These are phyloP conservation scores for Cheilosia vernalis DNA, from an alignment of 2,888 invertebrate genomes.

Conservation along the genomic window DNA sequence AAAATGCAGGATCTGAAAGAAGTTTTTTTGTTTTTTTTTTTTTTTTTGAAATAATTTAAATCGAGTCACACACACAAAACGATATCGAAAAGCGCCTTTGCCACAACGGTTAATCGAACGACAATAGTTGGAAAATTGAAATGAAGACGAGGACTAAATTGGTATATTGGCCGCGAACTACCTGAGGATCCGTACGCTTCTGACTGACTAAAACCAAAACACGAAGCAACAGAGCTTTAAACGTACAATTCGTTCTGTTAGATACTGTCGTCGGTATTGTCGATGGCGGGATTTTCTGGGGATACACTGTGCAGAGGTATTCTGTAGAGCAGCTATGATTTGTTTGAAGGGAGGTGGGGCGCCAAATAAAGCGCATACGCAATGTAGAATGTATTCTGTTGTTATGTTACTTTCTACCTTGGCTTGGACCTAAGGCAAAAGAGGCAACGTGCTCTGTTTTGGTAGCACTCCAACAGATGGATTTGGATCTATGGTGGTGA, in stretches of 20 bases:
- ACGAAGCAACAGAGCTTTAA: conserved; percentile 63
- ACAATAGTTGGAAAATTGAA: conserved; percentile 49
- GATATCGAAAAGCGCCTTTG: conserved; percentile 20
- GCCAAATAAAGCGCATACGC: conserved; percentile 64
- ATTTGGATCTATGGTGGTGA: conserved; percentile 37
- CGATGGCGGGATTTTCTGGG: conserved; percentile 61
- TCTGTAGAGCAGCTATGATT: conserved; percentile 22
- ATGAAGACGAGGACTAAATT: conserved; percentile 38
- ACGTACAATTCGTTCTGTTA: conserved; percentile 55
- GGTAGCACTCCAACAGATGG: conserved; percentile 68
- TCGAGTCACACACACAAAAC: conserved; percentile 14
- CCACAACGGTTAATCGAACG: conserved; percentile 25
- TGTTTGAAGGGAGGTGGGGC: conserved; percentile 5
- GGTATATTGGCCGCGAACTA: conserved; percentile 77
- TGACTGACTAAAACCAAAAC: conserved; percentile 79
- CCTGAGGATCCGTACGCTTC: conserved; percentile 82
- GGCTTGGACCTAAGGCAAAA: conserved; percentile 43
- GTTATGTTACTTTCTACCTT: conserved; percentile 63
- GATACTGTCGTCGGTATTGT: conserved; percentile 18
- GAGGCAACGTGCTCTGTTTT: conserved; percentile 40
- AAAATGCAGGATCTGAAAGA: conserved; percentile 40
- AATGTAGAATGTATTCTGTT: conserved; percentile 53
- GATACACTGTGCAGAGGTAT: conserved; percentile 39
- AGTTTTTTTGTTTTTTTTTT: too few species aligned
- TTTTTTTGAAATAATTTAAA: background rate